These are phyloP conservation scores for Tipula unca DNA, from an alignment of 2,888 invertebrate genomes.

Conservation along the genomic window DNA sequence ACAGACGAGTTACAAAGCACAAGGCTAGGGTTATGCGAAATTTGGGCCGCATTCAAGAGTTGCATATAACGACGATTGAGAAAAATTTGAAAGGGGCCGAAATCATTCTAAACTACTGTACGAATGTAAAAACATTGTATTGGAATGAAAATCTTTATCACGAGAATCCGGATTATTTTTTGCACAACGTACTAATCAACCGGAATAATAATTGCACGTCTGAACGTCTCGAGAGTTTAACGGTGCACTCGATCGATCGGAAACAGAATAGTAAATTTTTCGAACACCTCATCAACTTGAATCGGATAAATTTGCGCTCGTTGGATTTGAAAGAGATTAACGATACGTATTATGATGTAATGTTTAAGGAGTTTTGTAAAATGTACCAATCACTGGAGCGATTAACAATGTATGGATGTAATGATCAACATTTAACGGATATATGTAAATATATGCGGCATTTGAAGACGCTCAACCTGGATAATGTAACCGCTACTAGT, in stretches of 20 bases:
- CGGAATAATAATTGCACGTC: neutral
- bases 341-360: neutral
- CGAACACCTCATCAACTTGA: neutral
- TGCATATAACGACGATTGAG: neutral
- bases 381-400: neutral
- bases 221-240: neutral
- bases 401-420: neutral
- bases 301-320: neutral
- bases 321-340: neutral
- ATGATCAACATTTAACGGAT: neutral
- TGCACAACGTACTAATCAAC: neutral
- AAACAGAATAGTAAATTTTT: neutral
- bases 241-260: neutral
- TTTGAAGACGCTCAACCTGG: neutral
- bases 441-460: neutral
- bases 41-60: neutral
- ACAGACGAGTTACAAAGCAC: neutral
- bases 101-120: neutral
- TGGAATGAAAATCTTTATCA: neutral
- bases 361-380: neutral
- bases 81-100: neutral
- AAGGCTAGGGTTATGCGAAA: neutral
- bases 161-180: neutral
- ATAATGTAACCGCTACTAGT: neutral
- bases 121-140: neutral